phyloP scores from a whole-genome alignment of 37 sponge, comb jelly and placozoan species.

The Bolinopsis microptera region DNA sequence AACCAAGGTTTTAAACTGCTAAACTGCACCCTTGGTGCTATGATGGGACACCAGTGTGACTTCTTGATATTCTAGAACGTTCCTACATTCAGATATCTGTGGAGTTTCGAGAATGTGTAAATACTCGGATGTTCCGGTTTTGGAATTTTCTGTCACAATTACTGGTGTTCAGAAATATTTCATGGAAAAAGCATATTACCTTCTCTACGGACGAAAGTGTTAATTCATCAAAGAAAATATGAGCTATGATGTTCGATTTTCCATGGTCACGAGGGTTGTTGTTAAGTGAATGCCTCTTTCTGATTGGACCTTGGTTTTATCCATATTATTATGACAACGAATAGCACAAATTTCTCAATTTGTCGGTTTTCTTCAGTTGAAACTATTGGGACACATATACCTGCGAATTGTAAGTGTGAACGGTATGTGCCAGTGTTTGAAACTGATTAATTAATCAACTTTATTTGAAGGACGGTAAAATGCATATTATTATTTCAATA shows the following conservation, averaged over 20 bases:
- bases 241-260: not conserved
- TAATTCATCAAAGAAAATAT: not conserved
- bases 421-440: not conserved
- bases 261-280: not conserved
- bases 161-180: too few species aligned
- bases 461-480: too few species aligned
- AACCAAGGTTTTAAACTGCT: too few species aligned
- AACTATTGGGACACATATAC: not conserved
- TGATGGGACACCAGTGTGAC: too few species aligned
- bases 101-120: too few species aligned
- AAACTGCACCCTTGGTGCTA: too few species aligned
- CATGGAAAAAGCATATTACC: not conserved
- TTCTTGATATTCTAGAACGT: too few species aligned
- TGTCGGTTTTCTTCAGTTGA: not conserved
- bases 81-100: too few species aligned
- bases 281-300: not conserved
- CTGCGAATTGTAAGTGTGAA: not conserved
- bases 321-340: too few species aligned
- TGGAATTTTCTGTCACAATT: too few species aligned
- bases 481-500: too few species aligned
- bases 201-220: not conserved
- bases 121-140: too few species aligned
- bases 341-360: not conserved
- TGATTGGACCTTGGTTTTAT: not conserved
- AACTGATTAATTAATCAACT: not conserved